These are phyloP conservation scores for Mustela erminea DNA, from an alignment of 2,797 vertebrate genomes.

Conservation along the genomic window DNA sequence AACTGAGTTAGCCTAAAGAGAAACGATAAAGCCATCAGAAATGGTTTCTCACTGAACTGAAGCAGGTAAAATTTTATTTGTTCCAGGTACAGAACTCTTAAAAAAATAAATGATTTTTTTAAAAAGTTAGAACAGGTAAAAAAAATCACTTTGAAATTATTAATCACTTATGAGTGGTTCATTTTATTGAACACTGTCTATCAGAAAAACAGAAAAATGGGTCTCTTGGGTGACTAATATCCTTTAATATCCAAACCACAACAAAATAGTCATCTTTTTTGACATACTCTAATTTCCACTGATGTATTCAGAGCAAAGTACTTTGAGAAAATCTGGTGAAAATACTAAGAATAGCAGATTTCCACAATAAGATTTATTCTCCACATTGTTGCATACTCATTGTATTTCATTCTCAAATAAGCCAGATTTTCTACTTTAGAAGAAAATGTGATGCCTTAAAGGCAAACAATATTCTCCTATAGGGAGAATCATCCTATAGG, in stretches of 20 bases:
- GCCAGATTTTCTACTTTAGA: constrained; percentile 48
- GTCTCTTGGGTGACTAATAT: constrained; percentile 32
- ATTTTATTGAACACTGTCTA: constrained; percentile 34
- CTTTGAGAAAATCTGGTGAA: constrained; percentile 61
- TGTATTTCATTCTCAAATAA: constrained; percentile 67
- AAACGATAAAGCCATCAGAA: constrained; percentile 31
- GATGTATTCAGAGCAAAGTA: constrained; percentile 49
- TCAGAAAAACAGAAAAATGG: constrained; percentile 53
- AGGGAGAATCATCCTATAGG: no score
- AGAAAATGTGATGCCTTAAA: constrained; percentile 39
- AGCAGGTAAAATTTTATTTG: constrained; percentile 25
- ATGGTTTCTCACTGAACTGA: constrained; percentile 64
- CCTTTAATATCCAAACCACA: constrained; percentile 51
- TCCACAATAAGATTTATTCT: constrained; percentile 67
- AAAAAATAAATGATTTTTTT: constrained; percentile 55
- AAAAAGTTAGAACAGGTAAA: constrained; percentile 56
- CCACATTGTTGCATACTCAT: constrained; percentile 49
- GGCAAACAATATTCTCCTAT: not conserved
- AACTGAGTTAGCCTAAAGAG: constrained; percentile 57
- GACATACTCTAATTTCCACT: constrained; percentile 63
- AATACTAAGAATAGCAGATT: constrained; percentile 74
- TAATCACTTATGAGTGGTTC: constrained; percentile 37
- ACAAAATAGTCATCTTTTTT: constrained; percentile 54
- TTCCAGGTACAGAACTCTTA: constrained; percentile 52
- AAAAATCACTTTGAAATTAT: constrained; percentile 63